Percentiles rank a stretch among this genome's conserved stretches.
Conservation (phyloP, 1,140 invertebrate species). For the Anoplophora glabripennis region DNA sequence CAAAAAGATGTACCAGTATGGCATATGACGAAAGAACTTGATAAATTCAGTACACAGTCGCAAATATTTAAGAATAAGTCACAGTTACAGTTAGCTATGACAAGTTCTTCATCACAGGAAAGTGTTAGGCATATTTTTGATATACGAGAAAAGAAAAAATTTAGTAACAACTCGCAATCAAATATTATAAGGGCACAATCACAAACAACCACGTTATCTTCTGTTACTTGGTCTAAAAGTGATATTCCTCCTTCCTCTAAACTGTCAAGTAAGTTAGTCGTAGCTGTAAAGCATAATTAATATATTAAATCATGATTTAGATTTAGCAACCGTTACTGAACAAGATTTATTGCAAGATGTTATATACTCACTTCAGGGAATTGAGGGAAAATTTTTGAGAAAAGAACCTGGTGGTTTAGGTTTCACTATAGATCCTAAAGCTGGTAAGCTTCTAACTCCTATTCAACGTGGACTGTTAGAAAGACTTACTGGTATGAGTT, state of each 20-base stretch:
- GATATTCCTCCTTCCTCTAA: slow-evolving; percentile 29
- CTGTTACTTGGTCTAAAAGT: slow-evolving; percentile 26
- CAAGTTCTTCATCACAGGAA: slow-evolving; percentile 15
- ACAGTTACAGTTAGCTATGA: slow-evolving; percentile 3
- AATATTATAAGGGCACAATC: slow-evolving; percentile 19
- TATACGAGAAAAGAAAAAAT: slow-evolving; percentile 18
- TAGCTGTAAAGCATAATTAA: background rate
- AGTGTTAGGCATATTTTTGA: slow-evolving; percentile 27
- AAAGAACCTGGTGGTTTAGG: slow-evolving; percentile 62
- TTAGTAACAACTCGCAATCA: slow-evolving; percentile 21
- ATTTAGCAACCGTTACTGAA: slow-evolving; percentile 33
- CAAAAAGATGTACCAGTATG: slow-evolving; percentile 1
- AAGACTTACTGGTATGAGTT: slow-evolving; percentile 80
- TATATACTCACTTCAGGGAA: slow-evolving; percentile 79
- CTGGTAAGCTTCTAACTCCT: slow-evolving; percentile 41
- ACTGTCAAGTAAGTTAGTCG: slow-evolving; percentile 9
- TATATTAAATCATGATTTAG: slow-evolving; percentile 17
- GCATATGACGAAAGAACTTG: slow-evolving; percentile 19
- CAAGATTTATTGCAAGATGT: slow-evolving; percentile 68
- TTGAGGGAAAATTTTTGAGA: slow-evolving; percentile 72
- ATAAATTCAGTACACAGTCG: slow-evolving; percentile 10
- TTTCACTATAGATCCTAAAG: slow-evolving; percentile 66
- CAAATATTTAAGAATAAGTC: slow-evolving; percentile 1
- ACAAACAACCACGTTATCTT: slow-evolving; percentile 30
- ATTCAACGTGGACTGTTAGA: slow-evolving; percentile 59